Percentiles rank a stretch among this genome's conserved stretches.
Conservation (phyloP, 2,113 vertebrate species). For the Aix galericulata region DNA sequence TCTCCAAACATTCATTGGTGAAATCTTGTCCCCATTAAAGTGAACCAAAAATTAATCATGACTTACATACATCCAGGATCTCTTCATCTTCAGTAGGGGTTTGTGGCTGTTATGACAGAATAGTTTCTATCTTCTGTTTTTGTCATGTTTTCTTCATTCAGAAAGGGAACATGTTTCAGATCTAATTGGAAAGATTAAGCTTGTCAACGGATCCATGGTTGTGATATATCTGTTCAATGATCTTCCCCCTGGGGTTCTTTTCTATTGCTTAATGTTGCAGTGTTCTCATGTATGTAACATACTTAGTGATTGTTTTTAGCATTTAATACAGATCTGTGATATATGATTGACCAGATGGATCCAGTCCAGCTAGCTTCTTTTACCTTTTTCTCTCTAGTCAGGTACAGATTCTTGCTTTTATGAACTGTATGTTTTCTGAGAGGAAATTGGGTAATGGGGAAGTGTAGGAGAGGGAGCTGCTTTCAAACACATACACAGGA, state of each 20-base stretch:
- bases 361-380: background rate
- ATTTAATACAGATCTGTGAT: background rate
- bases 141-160: background rate
- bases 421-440: background rate
- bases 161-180: background rate
- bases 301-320: background rate
- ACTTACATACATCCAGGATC: background rate
- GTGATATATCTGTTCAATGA: background rate
- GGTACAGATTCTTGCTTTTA: background rate
- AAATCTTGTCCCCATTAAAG: background rate
- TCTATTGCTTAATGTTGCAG: background rate
- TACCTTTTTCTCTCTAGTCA: background rate
- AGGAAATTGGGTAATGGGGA: background rate
- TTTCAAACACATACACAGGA: background rate
- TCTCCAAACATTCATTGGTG: background rate
- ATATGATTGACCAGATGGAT: background rate
- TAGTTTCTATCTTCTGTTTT: background rate
- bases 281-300: background rate
- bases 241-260: background rate
- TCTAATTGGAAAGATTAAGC: background rate
- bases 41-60: background rate
- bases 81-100: background rate
- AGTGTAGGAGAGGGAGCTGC: background rate
- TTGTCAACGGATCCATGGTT: background rate
- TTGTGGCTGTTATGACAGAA: background rate